phyloP scores from a whole-genome alignment of 2,113 vertebrate genomes.

The Gallinago media region DNA sequence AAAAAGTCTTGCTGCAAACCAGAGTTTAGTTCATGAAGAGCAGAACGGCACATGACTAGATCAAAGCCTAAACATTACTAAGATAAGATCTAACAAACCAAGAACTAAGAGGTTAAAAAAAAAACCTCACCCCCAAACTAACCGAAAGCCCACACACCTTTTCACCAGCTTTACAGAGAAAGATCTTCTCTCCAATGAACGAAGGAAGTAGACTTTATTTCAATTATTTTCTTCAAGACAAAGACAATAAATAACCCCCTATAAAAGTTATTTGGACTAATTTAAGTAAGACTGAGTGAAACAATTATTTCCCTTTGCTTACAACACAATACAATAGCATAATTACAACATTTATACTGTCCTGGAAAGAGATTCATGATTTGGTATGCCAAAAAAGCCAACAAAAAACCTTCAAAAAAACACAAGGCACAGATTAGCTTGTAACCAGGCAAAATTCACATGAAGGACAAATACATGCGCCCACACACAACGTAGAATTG shows the following conservation, averaged over 20 bases:
- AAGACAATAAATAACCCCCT: background rate
- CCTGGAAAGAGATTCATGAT: background rate
- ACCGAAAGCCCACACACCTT: background rate
- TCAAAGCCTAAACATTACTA: background rate
- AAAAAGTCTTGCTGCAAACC: background rate
- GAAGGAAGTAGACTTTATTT: background rate
- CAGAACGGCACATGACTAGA: background rate
- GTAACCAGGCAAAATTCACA: background rate
- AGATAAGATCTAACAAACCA: constrained; percentile 20
- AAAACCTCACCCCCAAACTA: background rate
- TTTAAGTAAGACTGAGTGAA: background rate
- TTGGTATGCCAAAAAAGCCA: background rate
- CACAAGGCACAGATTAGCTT: background rate
- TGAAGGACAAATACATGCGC: background rate
- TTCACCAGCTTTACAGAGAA: background rate
- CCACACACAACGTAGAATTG: background rate
- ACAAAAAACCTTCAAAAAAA: background rate
- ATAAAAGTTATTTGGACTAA: background rate
- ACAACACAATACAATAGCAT: background rate
- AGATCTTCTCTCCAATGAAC: background rate
- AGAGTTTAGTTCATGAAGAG: background rate
- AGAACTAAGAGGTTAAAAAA: background rate
- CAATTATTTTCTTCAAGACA: background rate
- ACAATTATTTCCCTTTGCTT: background rate
- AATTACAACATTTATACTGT: background rate